Percentiles rank a stretch among this genome's conserved stretches.
Conservation (phyloP, 2,113 vertebrate genomes). For the Notothenia rossii region DNA sequence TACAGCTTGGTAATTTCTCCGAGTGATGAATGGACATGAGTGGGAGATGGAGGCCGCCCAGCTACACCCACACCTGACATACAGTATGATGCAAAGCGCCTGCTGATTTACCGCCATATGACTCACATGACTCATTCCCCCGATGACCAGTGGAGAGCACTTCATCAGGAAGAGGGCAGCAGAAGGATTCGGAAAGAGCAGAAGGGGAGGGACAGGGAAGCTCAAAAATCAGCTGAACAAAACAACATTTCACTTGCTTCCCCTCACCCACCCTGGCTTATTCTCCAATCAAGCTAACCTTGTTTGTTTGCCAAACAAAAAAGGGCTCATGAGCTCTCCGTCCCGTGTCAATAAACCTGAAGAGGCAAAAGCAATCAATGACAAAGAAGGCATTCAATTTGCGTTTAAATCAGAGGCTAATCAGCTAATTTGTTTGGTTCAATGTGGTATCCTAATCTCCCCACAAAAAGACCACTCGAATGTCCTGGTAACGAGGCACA, state of each 20-base stretch:
- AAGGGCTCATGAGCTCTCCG: constrained; percentile 9
- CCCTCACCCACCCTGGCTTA: not conserved
- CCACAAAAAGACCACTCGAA: constrained; percentile 45
- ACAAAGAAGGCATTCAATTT: constrained; percentile 73
- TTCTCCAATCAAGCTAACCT: constrained; percentile 29
- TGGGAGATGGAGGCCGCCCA: constrained; percentile 51
- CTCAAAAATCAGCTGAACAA: constrained; percentile 30
- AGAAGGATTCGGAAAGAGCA: constrained; percentile 1
- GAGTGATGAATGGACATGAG: constrained; percentile 69
- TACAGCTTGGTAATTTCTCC: constrained; percentile 60
- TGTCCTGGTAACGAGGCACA: constrained; percentile 40
- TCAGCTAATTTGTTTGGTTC: constrained; percentile 76
- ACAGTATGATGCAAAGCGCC: constrained; percentile 65
- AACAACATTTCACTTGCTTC: not conserved
- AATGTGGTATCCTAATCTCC: constrained; percentile 54
- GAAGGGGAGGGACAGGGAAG: not conserved
- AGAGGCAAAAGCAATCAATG: constrained; percentile 69
- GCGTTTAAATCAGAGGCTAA: constrained; percentile 71
- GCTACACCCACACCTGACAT: constrained; percentile 57
- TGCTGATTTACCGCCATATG: constrained; percentile 67
- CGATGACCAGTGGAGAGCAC: constrained; percentile 44
- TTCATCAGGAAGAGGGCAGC: constrained; percentile 61
- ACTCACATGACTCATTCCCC: constrained; percentile 68
- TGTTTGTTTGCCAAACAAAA: constrained; percentile 58
- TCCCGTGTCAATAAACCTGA: constrained; percentile 65